A percentile compares a stretch with the other conserved stretches of the same genome.
These are phyloP conservation scores for Leptinotarsa undecemlineata DNA, from an alignment of 1,140 invertebrate species.

Conservation along the genomic window DNA sequence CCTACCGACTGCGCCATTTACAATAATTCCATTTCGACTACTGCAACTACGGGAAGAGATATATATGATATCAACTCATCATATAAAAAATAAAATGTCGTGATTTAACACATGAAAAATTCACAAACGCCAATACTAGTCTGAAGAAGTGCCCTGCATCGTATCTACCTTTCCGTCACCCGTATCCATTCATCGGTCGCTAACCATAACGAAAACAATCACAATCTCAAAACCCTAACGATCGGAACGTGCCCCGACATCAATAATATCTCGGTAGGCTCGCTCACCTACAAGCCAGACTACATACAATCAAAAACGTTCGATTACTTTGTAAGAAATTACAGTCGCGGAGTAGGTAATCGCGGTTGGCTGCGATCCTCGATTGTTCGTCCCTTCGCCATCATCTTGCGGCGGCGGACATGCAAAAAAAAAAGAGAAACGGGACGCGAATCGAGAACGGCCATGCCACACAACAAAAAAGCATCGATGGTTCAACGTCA, in stretches of 20 bases:
- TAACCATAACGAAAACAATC: neutral
- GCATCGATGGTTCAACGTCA: neutral
- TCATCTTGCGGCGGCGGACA: neutral
- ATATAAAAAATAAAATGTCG: too few species aligned
- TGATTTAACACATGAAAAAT: too few species aligned
- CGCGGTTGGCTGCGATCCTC: neutral
- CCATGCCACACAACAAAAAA: constrained; percentile 5
- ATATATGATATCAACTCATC: too few species aligned
- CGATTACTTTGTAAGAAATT: constrained; percentile 6
- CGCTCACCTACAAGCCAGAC: neutral
- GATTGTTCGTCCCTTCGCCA: constrained; percentile 1
- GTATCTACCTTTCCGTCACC: neutral
- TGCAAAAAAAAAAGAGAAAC: neutral
- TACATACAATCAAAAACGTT: constrained; percentile 1
- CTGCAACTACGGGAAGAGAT: too few species aligned
- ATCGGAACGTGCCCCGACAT: neutral
- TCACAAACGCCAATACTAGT: too few species aligned
- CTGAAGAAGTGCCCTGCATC: neutral
- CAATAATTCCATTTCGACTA: too few species aligned
- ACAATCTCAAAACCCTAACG: neutral
- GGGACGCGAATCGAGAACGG: neutral
- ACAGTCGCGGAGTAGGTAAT: neutral
- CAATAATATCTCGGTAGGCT: neutral
- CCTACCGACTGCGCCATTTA: too few species aligned
- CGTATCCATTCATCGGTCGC: neutral